Evolutionary conservation across 2,797 vertebrate species (phyloP), one percentile per base, ranked within the genome.

Genomic region (Macrochelys suwanniensis): DNA sequence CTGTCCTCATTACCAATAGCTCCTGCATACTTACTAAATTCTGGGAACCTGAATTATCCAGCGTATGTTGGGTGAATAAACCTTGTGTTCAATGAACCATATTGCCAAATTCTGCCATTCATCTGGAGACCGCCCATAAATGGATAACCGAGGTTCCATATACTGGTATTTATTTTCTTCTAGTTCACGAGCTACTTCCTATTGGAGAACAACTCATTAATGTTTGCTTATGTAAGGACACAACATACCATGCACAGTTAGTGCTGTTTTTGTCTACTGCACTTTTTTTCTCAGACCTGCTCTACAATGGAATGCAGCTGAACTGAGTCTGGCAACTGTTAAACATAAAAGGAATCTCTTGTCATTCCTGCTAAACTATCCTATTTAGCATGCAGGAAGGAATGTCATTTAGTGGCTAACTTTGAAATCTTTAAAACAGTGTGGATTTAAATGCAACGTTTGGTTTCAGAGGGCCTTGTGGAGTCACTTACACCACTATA

Each of bases 1-100:
- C 82, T 87, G 51, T 79, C 53, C 82, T 50, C 45, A 65, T 92
- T 87, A 96, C 57, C 82, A 91, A 92, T 45, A 95, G 56, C 51
- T 96, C 95, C 84, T 91, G 89, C 77, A 91, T 95, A 98, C 99
- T 99, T 98, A 99, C 99, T 99, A 99, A 98, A 99, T 99, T 96
- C 99, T 98, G 90, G 99, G 99, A 90, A 99, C 98, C 97, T 99
- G 99, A 97, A 99, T 99, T 97, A 99, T 99, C 99, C 99, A 99
- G 97, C 99, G 99, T 98, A 99, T 98, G 98, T 99, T 99, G 95
- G 99, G 99, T 1, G 99, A 99, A 98, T 99, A 98, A 90, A 99
- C 98, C 96, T 99, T 99, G 79, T 99, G 99, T 87, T 99, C 99
- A 97, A 99, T 99, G 97, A 99, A 99, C 99, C 99, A 99, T 53